A percentile compares a stretch with the other conserved stretches of the same genome.
phyloP scores from a whole-genome alignment of 2,113 vertebrate genomes.

The Coregonus clupeaformis region DNA sequence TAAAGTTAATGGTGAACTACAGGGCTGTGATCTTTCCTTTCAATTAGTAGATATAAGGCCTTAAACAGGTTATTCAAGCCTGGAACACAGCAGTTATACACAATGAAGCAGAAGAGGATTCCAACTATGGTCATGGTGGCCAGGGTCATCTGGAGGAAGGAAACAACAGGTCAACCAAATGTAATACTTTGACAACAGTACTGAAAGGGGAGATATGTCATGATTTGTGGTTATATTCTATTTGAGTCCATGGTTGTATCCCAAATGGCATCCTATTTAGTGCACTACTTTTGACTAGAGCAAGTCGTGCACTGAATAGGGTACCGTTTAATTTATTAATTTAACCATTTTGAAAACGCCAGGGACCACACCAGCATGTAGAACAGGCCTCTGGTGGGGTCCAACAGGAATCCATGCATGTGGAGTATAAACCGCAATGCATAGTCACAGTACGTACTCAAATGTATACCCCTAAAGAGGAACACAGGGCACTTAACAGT shows the following conservation, averaged over 20 bases:
- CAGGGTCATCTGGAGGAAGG: neutral
- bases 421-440: neutral
- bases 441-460: slow-evolving; percentile 11
- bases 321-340: too few species aligned
- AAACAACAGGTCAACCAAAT: neutral
- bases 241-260: too few species aligned
- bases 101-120: neutral
- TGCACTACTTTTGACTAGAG: too few species aligned
- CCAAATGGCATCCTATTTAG: neutral
- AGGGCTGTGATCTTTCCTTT: neutral
- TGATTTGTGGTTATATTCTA: too few species aligned
- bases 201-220: too few species aligned
- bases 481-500: neutral
- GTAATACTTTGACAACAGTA: too few species aligned
- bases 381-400: too few species aligned
- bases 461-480: neutral
- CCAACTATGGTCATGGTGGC: neutral
- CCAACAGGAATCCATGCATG: slow-evolving; percentile 11
- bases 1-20: slow-evolving; percentile 39
- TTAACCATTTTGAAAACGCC: too few species aligned
- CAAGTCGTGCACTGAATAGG: too few species aligned
- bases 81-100: slow-evolving; percentile 7
- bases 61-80: neutral
- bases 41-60: too few species aligned
- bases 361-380: too few species aligned